phyloP scores from a whole-genome alignment of 2,888 invertebrate genomes.

The Choristoneura rosaceana region DNA sequence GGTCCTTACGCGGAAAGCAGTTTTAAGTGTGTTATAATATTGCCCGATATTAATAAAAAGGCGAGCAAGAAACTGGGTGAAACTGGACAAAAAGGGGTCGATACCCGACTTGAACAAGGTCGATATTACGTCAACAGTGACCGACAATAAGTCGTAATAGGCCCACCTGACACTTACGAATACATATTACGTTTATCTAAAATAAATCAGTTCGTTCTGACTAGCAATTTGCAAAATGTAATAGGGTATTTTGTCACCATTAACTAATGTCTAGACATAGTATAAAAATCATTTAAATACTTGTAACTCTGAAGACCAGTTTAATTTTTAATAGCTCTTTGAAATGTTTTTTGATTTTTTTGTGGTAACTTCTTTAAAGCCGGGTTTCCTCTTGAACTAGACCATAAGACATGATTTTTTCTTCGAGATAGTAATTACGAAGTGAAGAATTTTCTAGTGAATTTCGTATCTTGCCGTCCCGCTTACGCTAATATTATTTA shows the following conservation, averaged over 20 bases:
- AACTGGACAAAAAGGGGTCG: constrained; percentile 32
- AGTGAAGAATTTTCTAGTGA: no score
- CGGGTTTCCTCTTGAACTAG: no score
- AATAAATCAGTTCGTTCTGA: constrained; percentile 18
- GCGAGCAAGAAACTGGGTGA: constrained; percentile 14
- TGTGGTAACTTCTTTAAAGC: no score
- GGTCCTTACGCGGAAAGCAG: constrained; percentile 18
- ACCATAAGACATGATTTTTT: no score
- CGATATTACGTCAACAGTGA: constrained; percentile 22
- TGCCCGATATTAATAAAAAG: constrained; percentile 6
- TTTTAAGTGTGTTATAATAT: constrained; percentile 13
- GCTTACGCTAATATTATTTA: no score
- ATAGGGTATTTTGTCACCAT: no score
- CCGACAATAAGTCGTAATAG: constrained; percentile 29
- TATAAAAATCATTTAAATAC: neutral
- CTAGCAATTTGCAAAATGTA: constrained; percentile 4
- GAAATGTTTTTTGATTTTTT: no score
- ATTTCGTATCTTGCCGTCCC: no score
- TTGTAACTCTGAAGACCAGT: no score
- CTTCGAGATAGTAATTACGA: no score
- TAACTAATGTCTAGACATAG: no score
- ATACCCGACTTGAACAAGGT: constrained; percentile 33
- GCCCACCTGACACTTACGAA: constrained; percentile 11
- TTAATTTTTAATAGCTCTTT: no score
- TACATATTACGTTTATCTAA: constrained; percentile 20